Evolutionary conservation across 2,113 vertebrate species (phyloP).

Genomic region (Pongo abelii): DNA sequence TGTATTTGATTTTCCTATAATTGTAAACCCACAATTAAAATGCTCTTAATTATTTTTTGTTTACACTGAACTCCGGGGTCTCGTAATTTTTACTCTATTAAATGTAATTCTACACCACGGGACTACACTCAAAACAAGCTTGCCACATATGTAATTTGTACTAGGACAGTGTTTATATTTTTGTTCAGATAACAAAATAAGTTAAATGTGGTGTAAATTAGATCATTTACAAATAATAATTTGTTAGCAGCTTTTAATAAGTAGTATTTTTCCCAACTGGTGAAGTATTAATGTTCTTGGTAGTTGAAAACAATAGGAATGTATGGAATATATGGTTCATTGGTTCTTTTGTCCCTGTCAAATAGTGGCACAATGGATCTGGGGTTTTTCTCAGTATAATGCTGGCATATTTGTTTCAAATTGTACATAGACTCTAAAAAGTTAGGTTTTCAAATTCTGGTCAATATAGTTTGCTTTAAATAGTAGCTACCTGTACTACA

Average conservation of each 20-base stretch:
- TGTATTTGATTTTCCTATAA: not conserved
- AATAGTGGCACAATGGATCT: not conserved
- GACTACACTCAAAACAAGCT: not conserved
- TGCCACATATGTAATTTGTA: not conserved
- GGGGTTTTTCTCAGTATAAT: not conserved
- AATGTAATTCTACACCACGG: not conserved
- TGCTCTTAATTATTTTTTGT: not conserved
- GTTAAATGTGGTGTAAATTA: not conserved
- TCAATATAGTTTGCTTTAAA: conserved; percentile 3
- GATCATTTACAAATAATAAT: conserved; percentile 30
- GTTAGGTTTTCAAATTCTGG: not conserved
- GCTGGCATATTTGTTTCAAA: not conserved
- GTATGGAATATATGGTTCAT: not conserved
- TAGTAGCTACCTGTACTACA: not conserved
- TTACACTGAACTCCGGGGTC: not conserved
- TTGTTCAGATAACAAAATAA: not conserved
- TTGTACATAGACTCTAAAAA: conserved; percentile 4
- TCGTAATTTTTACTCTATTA: not conserved
- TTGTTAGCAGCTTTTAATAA: conserved; percentile 38
- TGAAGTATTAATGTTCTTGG: not conserved
- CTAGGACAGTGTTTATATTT: not conserved
- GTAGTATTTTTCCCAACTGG: not conserved
- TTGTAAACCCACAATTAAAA: conserved; percentile 4
- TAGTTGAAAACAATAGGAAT: conserved; percentile 25
- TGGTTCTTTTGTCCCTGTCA: not conserved